Base-by-base conservation (phyloP, 2,797 vertebrate species). In the Poeciliopsis presidionis region DNA sequence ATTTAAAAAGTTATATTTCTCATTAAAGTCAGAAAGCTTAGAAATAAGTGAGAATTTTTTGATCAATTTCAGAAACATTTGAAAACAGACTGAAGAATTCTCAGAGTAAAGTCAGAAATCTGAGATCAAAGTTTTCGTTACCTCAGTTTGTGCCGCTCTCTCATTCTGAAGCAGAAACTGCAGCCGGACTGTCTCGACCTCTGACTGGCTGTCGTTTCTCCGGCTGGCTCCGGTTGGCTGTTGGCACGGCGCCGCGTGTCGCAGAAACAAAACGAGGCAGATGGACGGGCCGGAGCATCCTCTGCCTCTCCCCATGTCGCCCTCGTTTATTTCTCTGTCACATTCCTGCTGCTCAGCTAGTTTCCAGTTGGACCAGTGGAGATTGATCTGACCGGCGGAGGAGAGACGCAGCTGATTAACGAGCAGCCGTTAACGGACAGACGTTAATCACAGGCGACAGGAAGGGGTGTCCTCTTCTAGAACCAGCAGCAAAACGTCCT, bases 321-420 rank as follows among this genome's bases (percentile, higher is more conserved):
- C 71, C 76, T 85, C 61, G 45, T 86, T 83, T 87, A 85, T 90
- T 74, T 84, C 80, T 79, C 70, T 74, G 88, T 90, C 91, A 77
- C 90, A 90, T 91, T 91, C 89, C 81, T 88, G 80, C 77, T 87
- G 84, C 20, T 85, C 84, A 90, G 11, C 80, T 76, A 70, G 71
- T 79, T 76, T 25, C 43, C 72, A 73, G 75, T 43, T 4, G 57
- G 76, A 72, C 75, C 14, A 73, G 59, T 46, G 78, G 49, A 51
- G 7, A 51, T 75, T 74, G 9, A 46, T 28, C 51, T 67, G 53
- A 14, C 45, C 3, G 69, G 5, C 74, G 41, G 46, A 53, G n/a
- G 0, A 72, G 25, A 45, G 4, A 2, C 41, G 18, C 20, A 78
- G 65, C 47, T 65, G 1, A 5, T 53, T 71, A 70, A 57, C 59